A percentile compares a stretch with the other conserved stretches of the same genome.
Evolutionary conservation across 2,888 invertebrate species (phyloP).

Genomic region (Hirtodrosophila duncani): DNA sequence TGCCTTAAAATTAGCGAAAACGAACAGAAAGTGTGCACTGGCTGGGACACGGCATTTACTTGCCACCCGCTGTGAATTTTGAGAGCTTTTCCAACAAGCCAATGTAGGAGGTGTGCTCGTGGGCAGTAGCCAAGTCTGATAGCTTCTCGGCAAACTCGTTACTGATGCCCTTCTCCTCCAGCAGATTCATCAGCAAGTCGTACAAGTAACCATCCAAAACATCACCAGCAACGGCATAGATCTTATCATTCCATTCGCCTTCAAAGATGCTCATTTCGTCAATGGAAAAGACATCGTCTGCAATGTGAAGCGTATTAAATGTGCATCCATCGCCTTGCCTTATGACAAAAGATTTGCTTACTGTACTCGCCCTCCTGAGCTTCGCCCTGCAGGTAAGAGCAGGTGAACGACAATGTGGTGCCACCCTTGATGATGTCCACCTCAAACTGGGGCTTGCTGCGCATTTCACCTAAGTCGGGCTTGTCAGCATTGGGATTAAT

Average conservation of each 20-base stretch:
- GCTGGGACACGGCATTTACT: constrained; percentile 32
- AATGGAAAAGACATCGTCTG: constrained; percentile 94
- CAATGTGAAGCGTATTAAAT: not conserved
- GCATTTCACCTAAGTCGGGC: constrained; percentile 89
- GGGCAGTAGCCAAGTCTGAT: constrained; percentile 91
- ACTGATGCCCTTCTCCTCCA: constrained; percentile 97
- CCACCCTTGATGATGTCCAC: constrained; percentile 89
- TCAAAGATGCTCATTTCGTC: constrained; percentile 94
- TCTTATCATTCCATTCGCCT: constrained; percentile 91
- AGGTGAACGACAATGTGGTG: constrained; percentile 89
- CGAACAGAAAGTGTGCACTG: constrained; percentile 3
- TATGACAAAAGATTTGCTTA: constrained; percentile 69
- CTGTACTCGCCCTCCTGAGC: constrained; percentile 86
- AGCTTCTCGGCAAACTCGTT: constrained; percentile 95
- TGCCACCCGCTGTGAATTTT: constrained; percentile 86
- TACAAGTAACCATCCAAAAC: constrained; percentile 97
- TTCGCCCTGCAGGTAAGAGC: constrained; percentile 86
- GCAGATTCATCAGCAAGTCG: constrained; percentile 94
- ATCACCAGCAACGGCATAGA: constrained; percentile 94
- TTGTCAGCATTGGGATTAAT: constrained; percentile 82
- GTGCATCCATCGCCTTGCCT: too few relatives aligned
- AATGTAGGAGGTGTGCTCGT: constrained; percentile 96
- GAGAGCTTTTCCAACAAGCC: constrained; percentile 89
- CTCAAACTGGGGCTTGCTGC: constrained; percentile 94
- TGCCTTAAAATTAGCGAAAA: constrained; percentile 42